A percentile compares a stretch with the other conserved stretches of the same genome.
These are phyloP conservation scores for Chroicocephalus ridibundus DNA, from an alignment of 2,113 vertebrate genomes.

Conservation along the genomic window DNA sequence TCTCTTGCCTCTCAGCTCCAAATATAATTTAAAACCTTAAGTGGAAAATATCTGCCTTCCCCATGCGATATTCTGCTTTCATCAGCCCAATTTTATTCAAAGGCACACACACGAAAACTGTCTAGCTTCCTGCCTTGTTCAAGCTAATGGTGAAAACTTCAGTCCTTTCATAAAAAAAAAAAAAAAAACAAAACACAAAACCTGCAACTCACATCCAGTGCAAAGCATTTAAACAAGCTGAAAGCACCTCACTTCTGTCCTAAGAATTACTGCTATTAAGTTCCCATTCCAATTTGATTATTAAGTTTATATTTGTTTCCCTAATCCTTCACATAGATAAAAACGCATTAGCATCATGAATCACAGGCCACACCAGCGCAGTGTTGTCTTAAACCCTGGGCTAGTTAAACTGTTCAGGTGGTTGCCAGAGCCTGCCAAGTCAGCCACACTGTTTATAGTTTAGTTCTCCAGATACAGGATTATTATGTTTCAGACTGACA, in stretches of 20 bases:
- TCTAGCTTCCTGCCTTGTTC: background rate
- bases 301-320: background rate
- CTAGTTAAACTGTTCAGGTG: background rate
- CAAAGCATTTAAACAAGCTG: background rate
- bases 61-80: background rate
- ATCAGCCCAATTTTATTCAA: background rate
- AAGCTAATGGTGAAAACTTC: background rate
- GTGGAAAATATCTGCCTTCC: background rate
- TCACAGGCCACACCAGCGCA: background rate
- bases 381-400: background rate
- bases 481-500: conserved; percentile 3
- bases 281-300: background rate
- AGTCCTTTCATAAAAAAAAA: background rate
- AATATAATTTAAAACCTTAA: background rate
- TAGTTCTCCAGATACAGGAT: background rate
- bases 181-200: too few species aligned
- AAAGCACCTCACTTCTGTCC: background rate
- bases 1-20: background rate
- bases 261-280: background rate
- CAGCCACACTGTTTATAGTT: conserved; percentile 14
- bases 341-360: background rate
- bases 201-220: background rate
- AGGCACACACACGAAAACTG: background rate
- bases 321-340: background rate
- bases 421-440: background rate